These are phyloP conservation scores for Clanis bilineata DNA, from an alignment of 2,888 invertebrate genomes.

Conservation along the genomic window DNA sequence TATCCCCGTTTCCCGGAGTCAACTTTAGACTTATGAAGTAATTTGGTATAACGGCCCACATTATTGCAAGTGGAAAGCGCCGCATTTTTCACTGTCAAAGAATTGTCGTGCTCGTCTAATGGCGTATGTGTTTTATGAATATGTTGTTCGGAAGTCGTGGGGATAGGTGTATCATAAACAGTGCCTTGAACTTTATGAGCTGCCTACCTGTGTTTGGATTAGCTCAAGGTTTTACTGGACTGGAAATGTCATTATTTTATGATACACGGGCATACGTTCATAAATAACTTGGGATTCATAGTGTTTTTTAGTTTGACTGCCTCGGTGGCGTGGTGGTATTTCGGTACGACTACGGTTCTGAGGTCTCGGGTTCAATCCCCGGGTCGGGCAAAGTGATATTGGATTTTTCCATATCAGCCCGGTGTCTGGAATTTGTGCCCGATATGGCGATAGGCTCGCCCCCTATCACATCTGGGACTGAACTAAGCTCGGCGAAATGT, in stretches of 20 bases:
- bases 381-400: no score
- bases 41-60: conserved; percentile 25
- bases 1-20: conserved; percentile 30
- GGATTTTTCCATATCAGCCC: no score
- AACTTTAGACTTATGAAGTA: conserved; percentile 34
- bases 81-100: conserved; percentile 32
- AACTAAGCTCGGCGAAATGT: no score
- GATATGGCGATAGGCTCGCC: no score
- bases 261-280: not conserved
- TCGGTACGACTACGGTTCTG: no score
- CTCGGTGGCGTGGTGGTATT: no score
- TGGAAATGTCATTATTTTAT: conserved; percentile 1
- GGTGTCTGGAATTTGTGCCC: no score
- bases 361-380: no score
- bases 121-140: conserved; percentile 32
- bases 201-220: conserved; percentile 19
- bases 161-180: conserved; percentile 20
- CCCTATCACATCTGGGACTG: no score
- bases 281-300: not conserved
- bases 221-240: conserved; percentile 1
- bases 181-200: conserved; percentile 30
- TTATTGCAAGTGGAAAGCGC: conserved; percentile 25
- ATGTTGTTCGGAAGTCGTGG: conserved; percentile 27
- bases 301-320: no score
- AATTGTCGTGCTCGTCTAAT: conserved; percentile 23